These are phyloP conservation scores for Anolis carolinensis DNA, from an alignment of 2,113 vertebrate genomes.

Conservation along the genomic window DNA sequence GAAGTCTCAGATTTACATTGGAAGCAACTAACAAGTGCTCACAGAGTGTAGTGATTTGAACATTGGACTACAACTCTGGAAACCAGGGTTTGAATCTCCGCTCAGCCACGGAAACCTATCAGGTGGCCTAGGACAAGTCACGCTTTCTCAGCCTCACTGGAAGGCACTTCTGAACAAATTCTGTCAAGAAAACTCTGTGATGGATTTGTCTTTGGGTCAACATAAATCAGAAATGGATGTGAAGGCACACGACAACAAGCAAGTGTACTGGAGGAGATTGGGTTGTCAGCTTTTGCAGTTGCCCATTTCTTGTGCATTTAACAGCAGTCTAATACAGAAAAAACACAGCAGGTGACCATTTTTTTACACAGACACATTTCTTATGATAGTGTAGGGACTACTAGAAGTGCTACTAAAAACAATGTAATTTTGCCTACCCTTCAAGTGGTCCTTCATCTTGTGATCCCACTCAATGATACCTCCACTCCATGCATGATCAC, in stretches of 20 bases:
- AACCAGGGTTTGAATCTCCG: too few relatives aligned
- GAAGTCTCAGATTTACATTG: background rate
- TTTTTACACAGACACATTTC: background rate
- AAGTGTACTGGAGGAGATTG: background rate
- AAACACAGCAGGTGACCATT: background rate
- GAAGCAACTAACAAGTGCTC: too few relatives aligned
- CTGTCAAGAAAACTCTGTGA: too few relatives aligned
- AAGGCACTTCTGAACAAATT: too few relatives aligned
- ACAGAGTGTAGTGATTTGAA: too few relatives aligned
- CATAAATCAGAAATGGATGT: too few relatives aligned
- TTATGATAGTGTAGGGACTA: background rate
- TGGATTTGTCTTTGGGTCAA: too few relatives aligned
- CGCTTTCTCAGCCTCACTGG: too few relatives aligned
- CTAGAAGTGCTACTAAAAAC: background rate
- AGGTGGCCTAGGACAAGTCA: too few relatives aligned
- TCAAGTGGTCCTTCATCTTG: background rate
- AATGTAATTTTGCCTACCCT: background rate
- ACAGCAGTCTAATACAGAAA: background rate
- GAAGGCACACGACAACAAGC: background rate
- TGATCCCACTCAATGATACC: background rate
- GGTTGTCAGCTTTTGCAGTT: background rate
- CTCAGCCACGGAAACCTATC: too few relatives aligned
- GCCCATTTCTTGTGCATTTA: background rate
- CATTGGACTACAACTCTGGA: too few relatives aligned
- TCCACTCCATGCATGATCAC: background rate